Conservation (phyloP, 2,888 invertebrate genomes). For the Parnassius mnemosyne region DNA sequence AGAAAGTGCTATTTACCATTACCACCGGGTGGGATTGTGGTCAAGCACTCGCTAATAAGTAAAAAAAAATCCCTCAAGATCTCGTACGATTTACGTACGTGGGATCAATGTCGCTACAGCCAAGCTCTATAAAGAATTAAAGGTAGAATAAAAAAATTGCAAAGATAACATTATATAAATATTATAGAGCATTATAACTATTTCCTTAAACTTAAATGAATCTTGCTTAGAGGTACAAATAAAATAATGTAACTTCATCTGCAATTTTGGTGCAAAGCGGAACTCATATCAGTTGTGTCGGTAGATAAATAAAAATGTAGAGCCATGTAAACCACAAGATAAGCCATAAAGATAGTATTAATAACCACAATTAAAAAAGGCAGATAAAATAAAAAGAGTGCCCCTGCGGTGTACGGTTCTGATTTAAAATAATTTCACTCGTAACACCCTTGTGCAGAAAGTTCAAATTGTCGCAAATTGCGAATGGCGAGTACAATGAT, state of each 20-base stretch:
- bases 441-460: slow-evolving; percentile 29
- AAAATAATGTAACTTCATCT: slow-evolving; percentile 2
- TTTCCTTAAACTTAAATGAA: too few species aligned
- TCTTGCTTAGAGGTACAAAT: not conserved
- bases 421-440: slow-evolving; percentile 19
- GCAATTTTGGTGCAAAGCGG: slow-evolving; percentile 5
- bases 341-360: slow-evolving; percentile 28
- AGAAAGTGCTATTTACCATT: too few species aligned
- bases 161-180: too few species aligned
- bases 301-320: slow-evolving; percentile 22
- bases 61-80: too few species aligned
- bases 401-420: slow-evolving; percentile 10
- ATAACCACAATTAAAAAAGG: slow-evolving; percentile 27
- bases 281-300: slow-evolving; percentile 2
- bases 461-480: slow-evolving; percentile 42
- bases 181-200: too few species aligned
- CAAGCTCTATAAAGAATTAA: too few species aligned
- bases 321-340: slow-evolving; percentile 24
- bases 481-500: slow-evolving; percentile 39
- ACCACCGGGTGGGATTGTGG: too few species aligned
- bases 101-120: too few species aligned
- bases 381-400: slow-evolving; percentile 27
- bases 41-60: too few species aligned
- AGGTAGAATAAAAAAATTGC: too few species aligned
- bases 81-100: too few species aligned